Evolutionary conservation across 1,140 invertebrate species (phyloP).

Genomic region (Drosophila tropicalis): DNA sequence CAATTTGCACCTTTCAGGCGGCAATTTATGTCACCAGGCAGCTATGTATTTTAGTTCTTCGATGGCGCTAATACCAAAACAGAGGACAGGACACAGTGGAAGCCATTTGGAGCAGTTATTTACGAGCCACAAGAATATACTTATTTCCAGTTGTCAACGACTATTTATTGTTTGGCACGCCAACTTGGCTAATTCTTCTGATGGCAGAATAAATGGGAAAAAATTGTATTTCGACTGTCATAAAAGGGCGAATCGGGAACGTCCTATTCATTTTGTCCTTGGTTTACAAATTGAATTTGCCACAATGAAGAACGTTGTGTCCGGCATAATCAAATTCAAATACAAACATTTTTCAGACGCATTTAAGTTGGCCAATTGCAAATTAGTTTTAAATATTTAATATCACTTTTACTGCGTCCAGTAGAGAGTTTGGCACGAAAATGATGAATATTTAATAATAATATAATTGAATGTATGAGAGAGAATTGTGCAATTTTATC

Average conservation of each 20-base stretch:
- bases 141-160: constrained; percentile 44
- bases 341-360: constrained; percentile 4
- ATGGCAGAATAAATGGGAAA: not conserved
- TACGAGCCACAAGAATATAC: constrained; percentile 47
- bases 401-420: constrained; percentile 27
- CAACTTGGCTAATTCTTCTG: not conserved
- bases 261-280: not conserved
- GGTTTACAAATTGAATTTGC: constrained; percentile 16
- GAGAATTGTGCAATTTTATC: constrained; percentile 48
- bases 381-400: constrained; percentile 64
- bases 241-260: not conserved
- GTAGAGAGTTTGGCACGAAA: constrained; percentile 12
- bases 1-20: constrained; percentile 73
- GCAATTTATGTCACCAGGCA: constrained; percentile 68
- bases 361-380: constrained; percentile 11
- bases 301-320: not conserved
- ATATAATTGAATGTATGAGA: constrained; percentile 50
- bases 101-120: constrained; percentile 50
- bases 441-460: constrained; percentile 58
- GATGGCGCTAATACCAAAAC: constrained; percentile 38
- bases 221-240: not conserved
- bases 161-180: constrained; percentile 51
- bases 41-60: constrained; percentile 43
- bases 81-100: not conserved
- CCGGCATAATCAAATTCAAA: constrained; percentile 9